Conservation (phyloP, 1,140 invertebrate genomes). For the Ylistrum balloti region DNA sequence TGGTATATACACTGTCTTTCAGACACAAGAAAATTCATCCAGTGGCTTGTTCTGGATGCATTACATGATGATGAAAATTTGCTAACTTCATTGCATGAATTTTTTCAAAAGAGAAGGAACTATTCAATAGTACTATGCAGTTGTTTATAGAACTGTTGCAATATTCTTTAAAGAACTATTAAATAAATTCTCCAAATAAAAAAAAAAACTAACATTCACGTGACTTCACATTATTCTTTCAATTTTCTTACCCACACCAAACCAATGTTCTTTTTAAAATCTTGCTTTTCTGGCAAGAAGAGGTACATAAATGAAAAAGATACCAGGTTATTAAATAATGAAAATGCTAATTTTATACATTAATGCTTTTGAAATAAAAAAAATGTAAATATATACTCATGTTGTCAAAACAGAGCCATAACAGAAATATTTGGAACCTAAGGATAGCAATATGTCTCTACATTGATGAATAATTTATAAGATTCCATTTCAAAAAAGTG, state of each 20-base stretch:
- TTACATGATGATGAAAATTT: background rate
- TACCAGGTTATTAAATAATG: background rate
- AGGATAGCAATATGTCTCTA: background rate
- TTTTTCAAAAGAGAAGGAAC: background rate
- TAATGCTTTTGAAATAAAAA: too few relatives aligned
- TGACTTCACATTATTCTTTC: background rate
- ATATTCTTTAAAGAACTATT: too few relatives aligned
- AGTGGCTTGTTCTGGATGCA: background rate
- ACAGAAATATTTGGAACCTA: background rate
- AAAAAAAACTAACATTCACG: background rate
- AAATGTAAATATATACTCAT: background rate
- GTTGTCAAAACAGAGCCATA: background rate
- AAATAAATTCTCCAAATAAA: background rate
- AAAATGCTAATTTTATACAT: background rate
- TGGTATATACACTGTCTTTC: constrained; percentile 7
- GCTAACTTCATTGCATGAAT: background rate
- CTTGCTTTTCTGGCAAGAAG: background rate
- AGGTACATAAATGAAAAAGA: background rate
- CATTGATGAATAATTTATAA: background rate
- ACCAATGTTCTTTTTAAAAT: background rate
- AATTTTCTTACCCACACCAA: background rate
- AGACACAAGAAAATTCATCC: constrained; percentile 4
- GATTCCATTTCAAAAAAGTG: background rate
- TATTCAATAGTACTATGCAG: background rate
- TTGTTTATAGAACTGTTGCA: too few relatives aligned